Percentiles rank a stretch among this genome's conserved stretches.
phyloP scores from a whole-genome alignment of 2,113 vertebrate species.

The Prunella himalayana region DNA sequence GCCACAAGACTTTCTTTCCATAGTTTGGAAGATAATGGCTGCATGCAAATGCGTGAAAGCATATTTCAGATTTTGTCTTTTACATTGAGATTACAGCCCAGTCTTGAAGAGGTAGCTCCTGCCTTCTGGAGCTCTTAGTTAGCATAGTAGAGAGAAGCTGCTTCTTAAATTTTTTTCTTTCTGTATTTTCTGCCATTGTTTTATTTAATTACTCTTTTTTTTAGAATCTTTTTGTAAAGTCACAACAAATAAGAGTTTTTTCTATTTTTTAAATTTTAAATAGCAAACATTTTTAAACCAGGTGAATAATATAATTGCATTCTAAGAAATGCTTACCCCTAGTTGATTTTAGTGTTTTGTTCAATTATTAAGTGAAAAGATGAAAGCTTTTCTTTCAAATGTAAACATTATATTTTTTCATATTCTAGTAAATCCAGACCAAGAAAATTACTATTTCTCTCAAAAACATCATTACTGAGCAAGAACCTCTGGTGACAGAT shows the following conservation, averaged over 20 bases:
- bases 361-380: slow-evolving; percentile 70
- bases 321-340: slow-evolving; percentile 63
- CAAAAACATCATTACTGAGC: slow-evolving; percentile 70
- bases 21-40: slow-evolving; percentile 64
- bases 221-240: slow-evolving; percentile 51
- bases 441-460: slow-evolving; percentile 59
- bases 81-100: slow-evolving; percentile 57
- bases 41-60: slow-evolving; percentile 70
- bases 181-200: slow-evolving; percentile 56
- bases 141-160: slow-evolving; percentile 70
- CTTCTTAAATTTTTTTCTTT: not conserved
- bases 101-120: slow-evolving; percentile 58
- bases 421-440: slow-evolving; percentile 65
- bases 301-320: slow-evolving; percentile 68
- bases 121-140: slow-evolving; percentile 47
- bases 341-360: slow-evolving; percentile 64
- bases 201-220: not conserved
- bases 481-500: slow-evolving; percentile 67
- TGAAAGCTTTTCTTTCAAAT: slow-evolving; percentile 66
- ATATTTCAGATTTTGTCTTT: slow-evolving; percentile 51
- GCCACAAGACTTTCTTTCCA: slow-evolving; percentile 69
- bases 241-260: slow-evolving; percentile 36
- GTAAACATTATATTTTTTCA: slow-evolving; percentile 58
- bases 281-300: slow-evolving; percentile 65
- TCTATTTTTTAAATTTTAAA: not conserved